Percentiles rank a stretch among this genome's conserved stretches.
Conservation (phyloP, 2,113 vertebrate genomes). For the Sminthopsis crassicaudata region DNA sequence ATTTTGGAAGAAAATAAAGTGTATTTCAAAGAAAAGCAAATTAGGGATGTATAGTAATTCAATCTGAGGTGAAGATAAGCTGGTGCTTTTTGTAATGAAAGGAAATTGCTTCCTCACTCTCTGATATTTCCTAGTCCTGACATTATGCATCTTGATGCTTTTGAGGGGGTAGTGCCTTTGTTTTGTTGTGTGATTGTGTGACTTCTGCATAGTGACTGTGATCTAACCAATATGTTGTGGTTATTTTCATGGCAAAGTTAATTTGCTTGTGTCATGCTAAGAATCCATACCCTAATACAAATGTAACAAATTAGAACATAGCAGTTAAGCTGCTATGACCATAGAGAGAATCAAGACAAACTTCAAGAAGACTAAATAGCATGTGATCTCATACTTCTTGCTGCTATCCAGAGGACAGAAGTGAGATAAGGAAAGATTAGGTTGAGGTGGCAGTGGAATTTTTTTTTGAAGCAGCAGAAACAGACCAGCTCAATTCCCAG, state of each 20-base stretch:
- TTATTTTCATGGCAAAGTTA: conserved; percentile 40
- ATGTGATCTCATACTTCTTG: background rate
- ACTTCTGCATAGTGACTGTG: background rate
- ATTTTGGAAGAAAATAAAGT: background rate
- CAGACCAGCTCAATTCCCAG: background rate
- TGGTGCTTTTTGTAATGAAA: background rate
- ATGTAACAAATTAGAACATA: conserved; percentile 30
- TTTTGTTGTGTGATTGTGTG: background rate
- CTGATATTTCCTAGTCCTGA: background rate
- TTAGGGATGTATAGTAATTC: background rate
- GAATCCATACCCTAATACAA: conserved; percentile 28
- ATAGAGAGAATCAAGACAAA: background rate
- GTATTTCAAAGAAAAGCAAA: background rate
- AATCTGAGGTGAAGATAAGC: background rate
- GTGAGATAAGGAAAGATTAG: background rate
- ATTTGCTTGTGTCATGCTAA: conserved; percentile 24
- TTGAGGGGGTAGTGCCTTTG: background rate
- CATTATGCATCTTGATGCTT: background rate
- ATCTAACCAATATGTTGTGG: background rate
- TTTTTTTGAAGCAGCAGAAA: background rate
- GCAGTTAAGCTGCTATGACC: background rate
- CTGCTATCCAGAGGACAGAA: background rate
- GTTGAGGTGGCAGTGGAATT: background rate
- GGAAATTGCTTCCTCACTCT: background rate
- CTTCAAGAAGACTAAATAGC: background rate